Percentiles rank a stretch among this genome's conserved stretches.
phyloP scores from a whole-genome alignment of 2,797 vertebrate genomes.

The Melanotaenia parkinsoni region DNA sequence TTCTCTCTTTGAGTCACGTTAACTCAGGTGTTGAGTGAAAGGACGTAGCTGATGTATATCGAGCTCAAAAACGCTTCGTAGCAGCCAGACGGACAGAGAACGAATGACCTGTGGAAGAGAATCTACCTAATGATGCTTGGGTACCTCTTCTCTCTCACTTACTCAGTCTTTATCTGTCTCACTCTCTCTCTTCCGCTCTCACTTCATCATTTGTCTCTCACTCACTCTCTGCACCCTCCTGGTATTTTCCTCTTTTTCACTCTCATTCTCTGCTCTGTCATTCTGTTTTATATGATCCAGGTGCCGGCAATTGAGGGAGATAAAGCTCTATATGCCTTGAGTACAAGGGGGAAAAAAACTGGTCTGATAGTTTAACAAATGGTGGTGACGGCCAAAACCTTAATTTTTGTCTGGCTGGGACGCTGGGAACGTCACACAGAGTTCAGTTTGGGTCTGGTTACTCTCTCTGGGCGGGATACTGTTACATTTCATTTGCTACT shows the following conservation, averaged over 20 bases:
- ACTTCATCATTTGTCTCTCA: conserved; percentile 63
- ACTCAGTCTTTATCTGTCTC: conserved; percentile 62
- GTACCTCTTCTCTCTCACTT: conserved; percentile 68
- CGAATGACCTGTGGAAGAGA: conserved; percentile 68
- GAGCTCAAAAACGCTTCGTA: conserved; percentile 38
- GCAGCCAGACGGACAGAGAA: conserved; percentile 60
- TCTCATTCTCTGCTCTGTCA: conserved; percentile 51
- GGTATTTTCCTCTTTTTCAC: conserved; percentile 22
- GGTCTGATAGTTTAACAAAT: conserved; percentile 53
- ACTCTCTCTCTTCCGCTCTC: conserved; percentile 53
- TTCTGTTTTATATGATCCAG: conserved; percentile 76
- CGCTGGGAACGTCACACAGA: conserved; percentile 62
- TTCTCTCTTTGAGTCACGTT: conserved; percentile 30
- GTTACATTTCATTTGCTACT: conserved; percentile 47
- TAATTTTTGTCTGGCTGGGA: conserved; percentile 39
- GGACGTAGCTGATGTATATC: conserved; percentile 45
- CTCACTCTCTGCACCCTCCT: conserved; percentile 44
- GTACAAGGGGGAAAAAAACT: conserved; percentile 15
- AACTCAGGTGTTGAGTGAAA: conserved; percentile 58
- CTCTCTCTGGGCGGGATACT: conserved; percentile 48
- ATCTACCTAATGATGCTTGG: conserved; percentile 66
- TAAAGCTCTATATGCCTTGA: conserved; percentile 29
- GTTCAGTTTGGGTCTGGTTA: conserved; percentile 55
- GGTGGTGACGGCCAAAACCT: conserved; percentile 28
- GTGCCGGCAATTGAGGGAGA: conserved; percentile 69